Conservation (phyloP, 2,888 invertebrate species). For the Pantelozetes paolii region DNA sequence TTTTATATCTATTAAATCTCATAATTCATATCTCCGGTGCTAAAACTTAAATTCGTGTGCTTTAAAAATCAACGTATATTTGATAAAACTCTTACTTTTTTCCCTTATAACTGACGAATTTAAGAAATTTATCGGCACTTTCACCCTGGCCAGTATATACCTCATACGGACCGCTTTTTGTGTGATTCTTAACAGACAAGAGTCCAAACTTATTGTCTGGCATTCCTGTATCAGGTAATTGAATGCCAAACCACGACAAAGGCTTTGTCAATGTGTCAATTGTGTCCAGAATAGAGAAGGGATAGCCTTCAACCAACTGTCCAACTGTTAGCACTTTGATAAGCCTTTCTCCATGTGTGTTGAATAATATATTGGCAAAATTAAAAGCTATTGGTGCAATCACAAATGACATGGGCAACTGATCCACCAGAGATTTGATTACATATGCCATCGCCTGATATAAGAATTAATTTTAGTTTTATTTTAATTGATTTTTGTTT, state of each 20-base stretch:
- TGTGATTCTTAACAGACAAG: conserved; percentile 48
- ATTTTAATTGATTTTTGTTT: neutral
- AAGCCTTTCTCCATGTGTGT: conserved; percentile 25
- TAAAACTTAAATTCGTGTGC: neutral
- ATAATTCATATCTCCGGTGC: too few relatives aligned
- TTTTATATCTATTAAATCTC: too few relatives aligned
- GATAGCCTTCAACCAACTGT: conserved; percentile 38
- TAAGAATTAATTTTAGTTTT: neutral
- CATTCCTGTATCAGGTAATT: conserved; percentile 43
- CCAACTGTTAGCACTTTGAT: conserved; percentile 37
- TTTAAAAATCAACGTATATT: neutral
- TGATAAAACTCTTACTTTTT: conserved; percentile 15
- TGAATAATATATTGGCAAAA: neutral
- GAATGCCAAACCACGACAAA: conserved; percentile 37
- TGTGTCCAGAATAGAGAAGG: conserved; percentile 31
- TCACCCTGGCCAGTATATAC: conserved; percentile 49
- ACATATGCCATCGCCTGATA: conserved; percentile 35
- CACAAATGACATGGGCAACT: conserved; percentile 20
- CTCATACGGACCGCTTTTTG: conserved; percentile 49
- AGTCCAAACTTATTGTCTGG: conserved; percentile 47
- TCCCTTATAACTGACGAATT: conserved; percentile 45
- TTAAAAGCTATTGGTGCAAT: conserved; percentile 4
- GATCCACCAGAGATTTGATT: neutral
- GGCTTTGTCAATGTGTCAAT: conserved; percentile 40
- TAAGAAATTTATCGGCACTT: conserved; percentile 42